Evolutionary conservation across 2,113 vertebrate genomes (phyloP).

Genomic region (Leptocoma aspasia): DNA sequence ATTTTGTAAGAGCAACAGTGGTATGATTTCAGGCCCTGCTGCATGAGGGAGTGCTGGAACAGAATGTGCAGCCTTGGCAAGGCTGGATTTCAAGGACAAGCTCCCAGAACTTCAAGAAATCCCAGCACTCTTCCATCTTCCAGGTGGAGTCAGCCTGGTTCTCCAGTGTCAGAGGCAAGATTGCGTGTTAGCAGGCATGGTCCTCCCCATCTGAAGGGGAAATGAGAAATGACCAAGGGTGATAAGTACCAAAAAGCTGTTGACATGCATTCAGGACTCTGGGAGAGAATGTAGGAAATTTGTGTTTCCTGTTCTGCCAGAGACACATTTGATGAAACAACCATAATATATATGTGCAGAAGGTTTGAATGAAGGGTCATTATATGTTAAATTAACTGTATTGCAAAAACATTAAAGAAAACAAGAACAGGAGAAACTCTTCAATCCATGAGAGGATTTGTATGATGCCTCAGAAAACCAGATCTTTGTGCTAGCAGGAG

Average conservation of each 20-base stretch:
- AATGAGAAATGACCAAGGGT: conserved; percentile 2
- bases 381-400: conserved; percentile 37
- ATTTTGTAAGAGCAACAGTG: background rate
- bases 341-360: background rate
- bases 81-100: background rate
- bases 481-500: conserved; percentile 26
- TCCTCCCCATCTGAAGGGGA: background rate
- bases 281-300: conserved; percentile 8
- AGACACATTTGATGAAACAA: background rate
- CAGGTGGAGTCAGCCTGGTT: background rate
- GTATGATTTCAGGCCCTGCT: background rate
- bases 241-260: conserved; percentile 15
- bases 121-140: background rate
- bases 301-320: conserved; percentile 10
- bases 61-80: background rate
- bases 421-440: conserved; percentile 41
- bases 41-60: background rate
- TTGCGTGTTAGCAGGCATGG: background rate
- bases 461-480: conserved; percentile 34
- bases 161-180: background rate
- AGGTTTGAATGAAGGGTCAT: conserved; percentile 38
- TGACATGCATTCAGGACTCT: background rate
- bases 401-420: conserved; percentile 41
- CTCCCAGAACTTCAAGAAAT: background rate
- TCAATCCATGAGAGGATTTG: conserved; percentile 36